A percentile compares a stretch with the other conserved stretches of the same genome.
Conservation (phyloP, 2,797 vertebrate species). For the Amblyopsis hoosieri region DNA sequence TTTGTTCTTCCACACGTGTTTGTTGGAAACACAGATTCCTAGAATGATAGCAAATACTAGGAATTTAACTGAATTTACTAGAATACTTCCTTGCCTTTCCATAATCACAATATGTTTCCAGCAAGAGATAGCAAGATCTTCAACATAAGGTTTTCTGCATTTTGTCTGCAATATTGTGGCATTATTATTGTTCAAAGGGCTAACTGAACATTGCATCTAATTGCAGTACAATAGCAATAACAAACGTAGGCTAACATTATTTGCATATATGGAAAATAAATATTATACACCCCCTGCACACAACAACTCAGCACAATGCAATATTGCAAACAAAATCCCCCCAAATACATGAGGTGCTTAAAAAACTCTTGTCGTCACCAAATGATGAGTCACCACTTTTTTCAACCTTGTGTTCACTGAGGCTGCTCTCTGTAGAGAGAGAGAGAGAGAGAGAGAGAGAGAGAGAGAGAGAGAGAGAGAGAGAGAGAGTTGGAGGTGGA, state of each 20-base stretch:
- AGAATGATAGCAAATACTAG: too few relatives aligned
- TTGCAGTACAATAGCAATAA: too few relatives aligned
- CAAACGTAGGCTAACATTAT: too few relatives aligned
- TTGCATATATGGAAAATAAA: too few relatives aligned
- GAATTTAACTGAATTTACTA: background rate
- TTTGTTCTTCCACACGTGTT: too few relatives aligned
- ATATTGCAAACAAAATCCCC: constrained; percentile 21
- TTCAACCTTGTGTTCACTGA: constrained; percentile 49
- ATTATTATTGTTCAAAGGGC: constrained; percentile 7
- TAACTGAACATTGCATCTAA: background rate
- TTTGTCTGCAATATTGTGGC: too few relatives aligned
- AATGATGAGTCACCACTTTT: constrained; percentile 61
- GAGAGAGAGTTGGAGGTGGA: background rate
- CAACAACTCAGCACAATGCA: constrained; percentile 21
- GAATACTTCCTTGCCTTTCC: background rate
- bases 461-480: background rate
- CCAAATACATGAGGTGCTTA: constrained; percentile 20
- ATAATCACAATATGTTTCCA: constrained; percentile 26
- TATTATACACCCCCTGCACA: constrained; percentile 9
- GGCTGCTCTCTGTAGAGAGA: constrained; percentile 69
- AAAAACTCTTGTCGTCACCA: constrained; percentile 43
- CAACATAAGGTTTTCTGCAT: too few relatives aligned
- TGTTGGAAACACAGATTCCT: too few relatives aligned
- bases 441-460: constrained; percentile 6
- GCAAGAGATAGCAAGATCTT: too few relatives aligned